These are phyloP conservation scores for Hydra vulgaris DNA, from an alignment of 30 jellyfish, hydroid and myxozoan species.

Conservation along the genomic window DNA sequence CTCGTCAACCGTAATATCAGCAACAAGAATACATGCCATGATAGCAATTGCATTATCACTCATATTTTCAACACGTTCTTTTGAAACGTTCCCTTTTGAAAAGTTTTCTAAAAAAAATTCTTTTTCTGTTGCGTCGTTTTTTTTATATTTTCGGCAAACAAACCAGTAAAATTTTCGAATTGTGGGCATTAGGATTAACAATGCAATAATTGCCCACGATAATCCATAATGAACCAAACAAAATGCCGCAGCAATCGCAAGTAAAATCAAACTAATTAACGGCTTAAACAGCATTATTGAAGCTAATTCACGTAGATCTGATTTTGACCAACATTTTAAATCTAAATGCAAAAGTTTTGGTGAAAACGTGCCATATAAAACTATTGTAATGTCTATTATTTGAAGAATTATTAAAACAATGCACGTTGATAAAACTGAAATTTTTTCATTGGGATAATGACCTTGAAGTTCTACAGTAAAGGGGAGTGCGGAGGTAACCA, in stretches of 20 bases:
- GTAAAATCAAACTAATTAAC: not conserved
- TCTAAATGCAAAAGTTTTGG: slow-evolving; percentile 27
- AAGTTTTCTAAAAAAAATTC: slow-evolving; percentile 6
- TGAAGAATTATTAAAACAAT: not conserved
- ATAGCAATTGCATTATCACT: slow-evolving; percentile 34
- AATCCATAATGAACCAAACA: slow-evolving; percentile 7
- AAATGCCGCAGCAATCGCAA: slow-evolving; percentile 1
- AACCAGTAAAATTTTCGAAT: not conserved
- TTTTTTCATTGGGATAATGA: slow-evolving; percentile 10
- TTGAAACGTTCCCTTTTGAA: slow-evolving; percentile 19
- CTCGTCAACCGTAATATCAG: slow-evolving; percentile 26
- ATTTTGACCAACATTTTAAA: slow-evolving; percentile 5
- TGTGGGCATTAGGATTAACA: slow-evolving; percentile 6
- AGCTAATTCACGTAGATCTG: slow-evolving; percentile 5
- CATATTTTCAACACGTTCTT: slow-evolving; percentile 41
- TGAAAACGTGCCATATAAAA: not conserved
- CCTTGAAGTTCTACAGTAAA: slow-evolving; percentile 25
- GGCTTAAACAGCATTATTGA: not conserved
- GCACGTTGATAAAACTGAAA: slow-evolving; percentile 2
- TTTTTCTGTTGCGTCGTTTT: not conserved
- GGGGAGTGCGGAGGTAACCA: slow-evolving; percentile 4
- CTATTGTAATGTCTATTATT: slow-evolving; percentile 4
- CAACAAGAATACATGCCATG: slow-evolving; percentile 23
- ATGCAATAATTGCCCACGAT: slow-evolving; percentile 24
- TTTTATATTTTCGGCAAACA: slow-evolving; percentile 1